Evolutionary conservation across 2,888 invertebrate genomes (phyloP).

Genomic region (Isoperla grammatica): DNA sequence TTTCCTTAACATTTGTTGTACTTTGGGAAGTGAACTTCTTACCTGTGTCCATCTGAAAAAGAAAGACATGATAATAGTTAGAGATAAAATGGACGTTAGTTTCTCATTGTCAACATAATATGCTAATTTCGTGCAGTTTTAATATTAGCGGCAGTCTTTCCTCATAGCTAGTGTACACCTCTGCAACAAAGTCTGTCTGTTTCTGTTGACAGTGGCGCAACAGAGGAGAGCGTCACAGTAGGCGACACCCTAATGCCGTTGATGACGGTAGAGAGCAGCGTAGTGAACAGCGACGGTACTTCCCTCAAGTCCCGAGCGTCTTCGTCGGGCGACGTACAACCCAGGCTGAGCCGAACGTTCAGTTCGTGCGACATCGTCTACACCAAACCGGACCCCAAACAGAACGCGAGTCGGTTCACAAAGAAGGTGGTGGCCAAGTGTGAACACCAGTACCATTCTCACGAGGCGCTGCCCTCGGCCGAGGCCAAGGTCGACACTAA

Average conservation of each 20-base stretch:
- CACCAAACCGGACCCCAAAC: slow-evolving; percentile 9
- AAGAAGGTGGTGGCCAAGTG: neutral
- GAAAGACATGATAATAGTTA: too few species aligned
- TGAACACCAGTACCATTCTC: slow-evolving; percentile 17
- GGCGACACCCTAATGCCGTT: slow-evolving; percentile 18
- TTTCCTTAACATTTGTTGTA: too few species aligned
- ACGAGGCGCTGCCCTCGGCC: slow-evolving; percentile 16
- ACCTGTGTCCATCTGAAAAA: too few species aligned
- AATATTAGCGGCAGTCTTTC: too few species aligned
- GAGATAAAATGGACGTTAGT: too few species aligned
- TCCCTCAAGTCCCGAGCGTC: neutral
- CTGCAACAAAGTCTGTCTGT: too few species aligned
- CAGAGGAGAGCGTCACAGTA: too few species aligned
- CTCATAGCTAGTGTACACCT: too few species aligned
- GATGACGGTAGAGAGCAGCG: slow-evolving; percentile 18
- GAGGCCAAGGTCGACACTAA: neutral
- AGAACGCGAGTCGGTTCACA: neutral
- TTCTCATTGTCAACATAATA: too few species aligned
- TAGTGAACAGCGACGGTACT: neutral
- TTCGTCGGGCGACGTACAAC: neutral
- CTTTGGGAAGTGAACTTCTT: too few species aligned
- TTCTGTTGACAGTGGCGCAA: too few species aligned
- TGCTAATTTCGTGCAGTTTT: too few species aligned
- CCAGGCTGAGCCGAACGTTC: slow-evolving; percentile 4
- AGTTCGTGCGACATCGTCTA: slow-evolving; percentile 15